Base-by-base conservation (phyloP, 2,797 vertebrate genomes). In the Prionace glauca region DNA sequence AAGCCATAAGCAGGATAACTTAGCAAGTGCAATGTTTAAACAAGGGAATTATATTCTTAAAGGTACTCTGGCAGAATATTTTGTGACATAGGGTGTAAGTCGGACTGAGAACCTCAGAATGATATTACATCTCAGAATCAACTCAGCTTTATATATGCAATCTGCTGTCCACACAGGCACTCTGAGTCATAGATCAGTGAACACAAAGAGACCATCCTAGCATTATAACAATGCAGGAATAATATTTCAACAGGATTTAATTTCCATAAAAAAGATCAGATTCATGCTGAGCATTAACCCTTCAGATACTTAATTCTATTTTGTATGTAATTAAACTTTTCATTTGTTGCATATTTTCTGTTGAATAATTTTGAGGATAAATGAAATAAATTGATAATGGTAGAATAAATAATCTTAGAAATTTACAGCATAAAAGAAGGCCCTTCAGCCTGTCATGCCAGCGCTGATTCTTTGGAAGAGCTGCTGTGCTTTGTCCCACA, bases 171-270 rank as follows among this genome's bases (percentile, higher is more conserved):
- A 74, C 93, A 94, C 93, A 94, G 16, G 71, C 41, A 94, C 22
- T 50, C 69, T 94, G 93, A 94, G 69, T 94, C 93, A 94, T 94
- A 56, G 93, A 74, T 94, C 87, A 45, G 93, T 36, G n/a, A 74
- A 94, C 41, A 94, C 69, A 14, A 74, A 50, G 93, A 94, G 69
- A 32, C 71, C 14, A 94, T 69, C 62, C n/a, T 24, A 41, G 36
- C 62, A 92, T 92, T 69, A 41, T 69, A 84, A 94, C 12, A 50
- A 74, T 12, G 41, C 12, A 50, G 69, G 41, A 74, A 94, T 26
- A 45, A 94, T 74, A 72, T 74, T 94, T 56, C 36, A 56, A 94
- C 41, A 50, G 74, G 45, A 94, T 94, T 74, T 24, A 41, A 92
- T 69, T 12, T 41, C n/a, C 62, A 92, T 69, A 67, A 92, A 20